A percentile compares a stretch with the other conserved stretches of the same genome.
Conservation (phyloP, 2,113 vertebrate species). For the Candoia aspera region DNA sequence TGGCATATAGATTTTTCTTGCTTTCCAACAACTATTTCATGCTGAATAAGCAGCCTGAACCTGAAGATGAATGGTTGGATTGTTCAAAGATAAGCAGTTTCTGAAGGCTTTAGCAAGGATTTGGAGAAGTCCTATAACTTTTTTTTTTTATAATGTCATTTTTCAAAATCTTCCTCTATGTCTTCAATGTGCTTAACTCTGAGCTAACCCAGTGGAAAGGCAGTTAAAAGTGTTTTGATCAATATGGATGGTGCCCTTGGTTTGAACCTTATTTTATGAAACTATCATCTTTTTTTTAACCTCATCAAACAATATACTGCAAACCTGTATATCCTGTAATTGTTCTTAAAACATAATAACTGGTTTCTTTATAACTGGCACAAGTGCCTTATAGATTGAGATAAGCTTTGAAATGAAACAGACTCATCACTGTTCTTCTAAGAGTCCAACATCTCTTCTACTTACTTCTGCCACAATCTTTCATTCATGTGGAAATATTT, state of each 20-base stretch:
- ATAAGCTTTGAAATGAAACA: background rate
- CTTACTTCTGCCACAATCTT: background rate
- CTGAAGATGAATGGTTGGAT: background rate
- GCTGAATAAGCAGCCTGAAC: background rate
- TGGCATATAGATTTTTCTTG: conserved; percentile 21
- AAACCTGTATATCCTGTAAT: background rate
- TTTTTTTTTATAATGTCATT: conserved; percentile 7
- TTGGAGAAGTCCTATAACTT: background rate
- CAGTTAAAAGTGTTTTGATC: background rate
- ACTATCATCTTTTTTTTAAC: background rate
- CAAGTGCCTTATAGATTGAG: background rate
- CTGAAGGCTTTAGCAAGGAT: conserved; percentile 1
- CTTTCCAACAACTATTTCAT: background rate
- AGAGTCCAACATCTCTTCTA: background rate
- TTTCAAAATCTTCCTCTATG: background rate
- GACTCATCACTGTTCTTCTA: background rate
- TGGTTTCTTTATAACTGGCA: background rate
- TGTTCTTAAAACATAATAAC: background rate
- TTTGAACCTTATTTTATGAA: background rate
- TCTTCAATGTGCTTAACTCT: background rate
- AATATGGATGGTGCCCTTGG: background rate
- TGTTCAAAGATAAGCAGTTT: conserved; percentile 1
- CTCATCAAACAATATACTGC: background rate
- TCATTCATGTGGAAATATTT: background rate
- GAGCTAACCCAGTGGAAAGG: background rate